Percentiles rank a stretch among this genome's conserved stretches.
Evolutionary conservation across 2,797 vertebrate species (phyloP).

Genomic region (Cuniculus paca): DNA sequence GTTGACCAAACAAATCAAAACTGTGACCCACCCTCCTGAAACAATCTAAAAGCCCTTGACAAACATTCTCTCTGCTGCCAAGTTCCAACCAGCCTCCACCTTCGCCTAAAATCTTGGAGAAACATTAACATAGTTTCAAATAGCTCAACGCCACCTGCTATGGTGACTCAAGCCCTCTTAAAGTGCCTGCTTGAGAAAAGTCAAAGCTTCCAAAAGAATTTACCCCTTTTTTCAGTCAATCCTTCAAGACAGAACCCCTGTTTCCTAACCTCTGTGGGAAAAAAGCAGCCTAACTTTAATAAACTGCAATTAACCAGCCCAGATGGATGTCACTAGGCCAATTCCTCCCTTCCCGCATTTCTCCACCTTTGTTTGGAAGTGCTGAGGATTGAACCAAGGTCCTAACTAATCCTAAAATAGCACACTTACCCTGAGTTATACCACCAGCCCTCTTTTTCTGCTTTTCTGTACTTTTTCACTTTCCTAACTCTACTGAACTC

Average conservation of each 20-base stretch:
- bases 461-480: not conserved
- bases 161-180: not conserved
- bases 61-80: not conserved
- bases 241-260: not conserved
- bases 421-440: not conserved
- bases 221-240: not conserved
- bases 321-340: not conserved
- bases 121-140: not conserved
- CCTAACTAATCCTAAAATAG: not conserved
- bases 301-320: not conserved
- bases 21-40: not conserved
- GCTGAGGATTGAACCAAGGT: not conserved
- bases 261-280: not conserved
- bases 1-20: not conserved
- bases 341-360: not conserved
- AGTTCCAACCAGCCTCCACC: not conserved
- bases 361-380: not conserved
- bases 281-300: not conserved
- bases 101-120: not conserved
- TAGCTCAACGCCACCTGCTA: not conserved
- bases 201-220: not conserved
- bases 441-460: too few species aligned
- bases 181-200: not conserved
- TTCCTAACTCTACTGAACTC: not conserved
- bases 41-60: not conserved